Evolutionary conservation across 2,113 vertebrate genomes (phyloP).

Genomic region (Theristicus caerulescens): DNA sequence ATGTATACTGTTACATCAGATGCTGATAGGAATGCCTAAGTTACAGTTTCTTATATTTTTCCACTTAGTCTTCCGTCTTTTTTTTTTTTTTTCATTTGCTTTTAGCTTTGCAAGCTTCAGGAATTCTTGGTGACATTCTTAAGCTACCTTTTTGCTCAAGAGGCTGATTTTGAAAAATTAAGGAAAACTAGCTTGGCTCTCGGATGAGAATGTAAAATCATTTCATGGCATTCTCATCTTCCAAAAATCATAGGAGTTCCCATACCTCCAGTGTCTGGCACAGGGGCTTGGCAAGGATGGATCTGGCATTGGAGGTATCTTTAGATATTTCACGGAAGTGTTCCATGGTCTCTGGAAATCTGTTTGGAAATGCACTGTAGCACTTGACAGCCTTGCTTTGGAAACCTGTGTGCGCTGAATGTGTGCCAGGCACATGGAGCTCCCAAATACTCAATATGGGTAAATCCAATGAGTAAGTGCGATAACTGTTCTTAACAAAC

Average conservation of each 20-base stretch:
- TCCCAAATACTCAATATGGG: rapidly evolving
- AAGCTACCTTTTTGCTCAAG: not conserved
- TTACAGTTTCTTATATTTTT: not conserved
- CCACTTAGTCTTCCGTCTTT: not conserved
- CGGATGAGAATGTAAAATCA: not conserved
- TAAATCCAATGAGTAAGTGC: not conserved
- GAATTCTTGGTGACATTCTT: not conserved
- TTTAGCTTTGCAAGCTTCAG: not conserved
- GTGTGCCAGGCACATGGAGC: not conserved
- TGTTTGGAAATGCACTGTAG: not conserved
- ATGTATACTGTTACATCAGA: not conserved
- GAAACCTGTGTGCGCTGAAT: not conserved
- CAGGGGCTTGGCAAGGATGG: not conserved
- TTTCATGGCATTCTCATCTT: not conserved
- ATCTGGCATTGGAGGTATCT: not conserved
- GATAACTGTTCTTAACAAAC: not conserved
- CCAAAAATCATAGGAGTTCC: not conserved
- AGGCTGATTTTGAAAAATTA: not conserved
- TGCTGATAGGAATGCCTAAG: not conserved
- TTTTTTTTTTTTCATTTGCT: not conserved
- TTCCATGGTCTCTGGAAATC: not conserved
- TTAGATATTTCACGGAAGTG: not conserved
- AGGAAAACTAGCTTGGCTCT: not conserved
- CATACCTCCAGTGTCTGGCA: not conserved
- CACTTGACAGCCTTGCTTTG: not conserved